Percentiles rank a stretch among this genome's conserved stretches.
phyloP scores from a whole-genome alignment of 2,888 invertebrate species.

The Dynastes tityus region DNA sequence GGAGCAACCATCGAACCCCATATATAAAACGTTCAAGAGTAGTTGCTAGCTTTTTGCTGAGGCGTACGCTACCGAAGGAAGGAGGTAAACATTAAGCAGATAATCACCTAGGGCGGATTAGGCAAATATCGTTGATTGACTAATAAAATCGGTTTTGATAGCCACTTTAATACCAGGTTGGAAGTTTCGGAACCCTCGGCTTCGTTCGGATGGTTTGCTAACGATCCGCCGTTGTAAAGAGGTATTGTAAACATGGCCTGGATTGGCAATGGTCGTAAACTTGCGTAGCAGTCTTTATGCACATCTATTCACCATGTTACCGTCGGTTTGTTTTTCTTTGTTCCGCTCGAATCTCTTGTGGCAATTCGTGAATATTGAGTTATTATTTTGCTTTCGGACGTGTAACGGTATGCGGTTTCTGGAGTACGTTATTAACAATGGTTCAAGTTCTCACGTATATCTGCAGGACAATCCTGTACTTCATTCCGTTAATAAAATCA shows the following conservation, averaged over 20 bases:
- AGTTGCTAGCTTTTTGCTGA: background rate
- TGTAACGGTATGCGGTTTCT: constrained; percentile 28
- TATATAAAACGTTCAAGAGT: background rate
- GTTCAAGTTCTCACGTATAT: background rate
- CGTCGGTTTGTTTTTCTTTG: background rate
- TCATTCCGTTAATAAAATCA: background rate
- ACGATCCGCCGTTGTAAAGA: constrained; percentile 61
- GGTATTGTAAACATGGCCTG: constrained; percentile 55
- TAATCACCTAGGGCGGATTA: constrained; percentile 31
- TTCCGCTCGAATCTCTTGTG: background rate
- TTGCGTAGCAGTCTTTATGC: constrained; percentile 44
- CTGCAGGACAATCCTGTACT: background rate
- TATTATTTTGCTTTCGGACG: constrained; percentile 18
- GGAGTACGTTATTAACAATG: constrained; percentile 19
- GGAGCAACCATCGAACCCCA: background rate
- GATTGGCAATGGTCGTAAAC: constrained; percentile 55
- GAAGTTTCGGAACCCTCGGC: constrained; percentile 51
- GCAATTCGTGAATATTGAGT: constrained; percentile 30
- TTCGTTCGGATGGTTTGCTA: constrained; percentile 57
- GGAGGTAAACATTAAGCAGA: constrained; percentile 24
- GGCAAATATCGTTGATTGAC: constrained; percentile 42
- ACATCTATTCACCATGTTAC: constrained; percentile 16
- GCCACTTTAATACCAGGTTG: constrained; percentile 60
- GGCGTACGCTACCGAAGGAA: background rate
- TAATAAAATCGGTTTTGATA: constrained; percentile 60